Conservation (phyloP, 1,140 invertebrate genomes). For the Macrocentrus cingulum region DNA sequence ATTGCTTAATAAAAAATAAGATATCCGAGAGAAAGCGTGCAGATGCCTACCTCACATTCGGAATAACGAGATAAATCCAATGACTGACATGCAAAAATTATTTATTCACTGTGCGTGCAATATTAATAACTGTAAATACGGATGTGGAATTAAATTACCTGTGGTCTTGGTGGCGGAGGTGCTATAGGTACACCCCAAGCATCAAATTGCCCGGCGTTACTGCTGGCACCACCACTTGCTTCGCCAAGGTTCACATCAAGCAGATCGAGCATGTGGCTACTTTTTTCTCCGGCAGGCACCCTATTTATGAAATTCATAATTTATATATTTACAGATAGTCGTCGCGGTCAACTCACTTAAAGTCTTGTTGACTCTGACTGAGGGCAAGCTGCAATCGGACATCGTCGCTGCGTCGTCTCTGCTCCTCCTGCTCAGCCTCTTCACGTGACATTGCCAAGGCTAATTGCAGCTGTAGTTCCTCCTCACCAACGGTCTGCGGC, state of each 20-base stretch:
- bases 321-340: too few relatives aligned
- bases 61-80: constrained; percentile 49
- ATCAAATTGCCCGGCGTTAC: constrained; percentile 56
- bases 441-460: constrained; percentile 98
- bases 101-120: constrained; percentile 40
- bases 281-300: constrained; percentile 55
- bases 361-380: constrained; percentile 90
- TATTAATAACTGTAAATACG: constrained; percentile 29
- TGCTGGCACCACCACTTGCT: constrained; percentile 50
- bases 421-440: constrained; percentile 96
- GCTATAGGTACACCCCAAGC: constrained; percentile 72
- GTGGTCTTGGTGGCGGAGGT: constrained; percentile 55
- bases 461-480: constrained; percentile 96
- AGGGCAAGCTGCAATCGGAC: constrained; percentile 91
- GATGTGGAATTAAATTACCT: constrained; percentile 43
- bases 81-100: constrained; percentile 43
- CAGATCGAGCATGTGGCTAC: constrained; percentile 78
- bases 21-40: too few relatives aligned
- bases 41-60: constrained; percentile 43
- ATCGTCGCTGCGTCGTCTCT: constrained; percentile 89
- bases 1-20: too few relatives aligned
- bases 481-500: constrained; percentile 94
- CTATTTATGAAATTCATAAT: constrained; percentile 35
- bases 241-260: constrained; percentile 77
- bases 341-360: constrained; percentile 72